Percentiles rank a stretch among this genome's conserved stretches.
Evolutionary conservation across 2,113 vertebrate genomes (phyloP).

Genomic region (Gallinago jamesoni): DNA sequence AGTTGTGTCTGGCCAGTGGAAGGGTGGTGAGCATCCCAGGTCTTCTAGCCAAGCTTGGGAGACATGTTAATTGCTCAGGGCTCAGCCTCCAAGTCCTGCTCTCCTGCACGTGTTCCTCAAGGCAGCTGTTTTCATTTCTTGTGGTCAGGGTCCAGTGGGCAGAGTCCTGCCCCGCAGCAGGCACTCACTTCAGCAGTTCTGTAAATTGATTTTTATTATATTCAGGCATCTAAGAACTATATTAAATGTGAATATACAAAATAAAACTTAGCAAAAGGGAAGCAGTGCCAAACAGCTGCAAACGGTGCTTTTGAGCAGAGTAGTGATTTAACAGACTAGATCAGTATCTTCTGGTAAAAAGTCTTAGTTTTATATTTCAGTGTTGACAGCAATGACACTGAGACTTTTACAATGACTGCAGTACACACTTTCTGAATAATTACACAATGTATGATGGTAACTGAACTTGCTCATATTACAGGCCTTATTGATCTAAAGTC

Average conservation of each 20-base stretch:
- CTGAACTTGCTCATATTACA: not conserved
- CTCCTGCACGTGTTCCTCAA: not conserved
- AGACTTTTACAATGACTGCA: not conserved
- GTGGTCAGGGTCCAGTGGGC: not conserved
- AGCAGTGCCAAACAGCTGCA: not conserved
- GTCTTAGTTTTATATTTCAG: not conserved
- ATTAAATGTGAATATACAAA: not conserved
- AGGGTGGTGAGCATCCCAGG: not conserved
- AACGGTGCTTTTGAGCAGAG: not conserved
- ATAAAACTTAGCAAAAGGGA: not conserved
- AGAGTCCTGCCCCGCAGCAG: not conserved
- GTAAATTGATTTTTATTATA: not conserved
- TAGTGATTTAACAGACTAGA: not conserved
- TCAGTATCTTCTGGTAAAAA: not conserved
- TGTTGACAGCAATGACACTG: not conserved
- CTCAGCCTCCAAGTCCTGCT: not conserved
- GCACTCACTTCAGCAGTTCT: not conserved
- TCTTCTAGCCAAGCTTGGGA: not conserved
- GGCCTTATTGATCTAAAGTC: not conserved
- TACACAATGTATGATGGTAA: not conserved
- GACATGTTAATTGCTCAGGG: not conserved
- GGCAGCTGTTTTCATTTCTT: not conserved
- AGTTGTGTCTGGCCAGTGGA: not conserved
- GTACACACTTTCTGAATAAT: not conserved
- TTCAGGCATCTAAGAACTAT: not conserved